Conservation (phyloP, 2,888 invertebrate genomes). For the Suillia variegata region DNA sequence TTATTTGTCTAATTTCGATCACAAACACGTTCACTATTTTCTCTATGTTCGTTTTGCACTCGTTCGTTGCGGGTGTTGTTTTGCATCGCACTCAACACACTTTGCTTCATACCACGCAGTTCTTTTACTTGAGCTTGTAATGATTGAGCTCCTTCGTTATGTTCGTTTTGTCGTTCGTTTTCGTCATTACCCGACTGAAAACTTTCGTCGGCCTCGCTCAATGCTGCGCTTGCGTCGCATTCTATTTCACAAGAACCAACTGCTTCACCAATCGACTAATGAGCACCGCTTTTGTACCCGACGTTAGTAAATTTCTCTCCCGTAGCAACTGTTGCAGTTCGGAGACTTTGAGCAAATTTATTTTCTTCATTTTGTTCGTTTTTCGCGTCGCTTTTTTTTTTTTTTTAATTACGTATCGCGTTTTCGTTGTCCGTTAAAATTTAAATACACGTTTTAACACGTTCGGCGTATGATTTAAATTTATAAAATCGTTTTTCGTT, state of each 20-base stretch:
- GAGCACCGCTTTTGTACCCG: slow-evolving; percentile 12
- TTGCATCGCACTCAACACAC: slow-evolving; percentile 2
- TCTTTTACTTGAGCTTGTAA: slow-evolving; percentile 18
- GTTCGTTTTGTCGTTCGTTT: too few relatives aligned
- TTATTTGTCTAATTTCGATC: neutral
- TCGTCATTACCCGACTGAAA: too few relatives aligned
- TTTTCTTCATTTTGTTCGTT: slow-evolving; percentile 1
- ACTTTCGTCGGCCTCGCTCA: too few relatives aligned
- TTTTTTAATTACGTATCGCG: too few relatives aligned
- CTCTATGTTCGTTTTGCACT: neutral
- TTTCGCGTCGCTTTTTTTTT: too few relatives aligned
- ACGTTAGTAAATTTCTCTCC: neutral
- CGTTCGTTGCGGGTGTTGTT: neutral
- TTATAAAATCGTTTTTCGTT: too few relatives aligned
- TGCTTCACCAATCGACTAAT: slow-evolving; percentile 4
- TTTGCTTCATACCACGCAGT: slow-evolving; percentile 7
- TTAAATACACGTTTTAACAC: too few relatives aligned
- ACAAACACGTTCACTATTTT: too few relatives aligned
- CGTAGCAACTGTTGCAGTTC: slow-evolving; percentile 8
- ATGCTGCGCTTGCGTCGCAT: too few relatives aligned
- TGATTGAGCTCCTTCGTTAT: too few relatives aligned
- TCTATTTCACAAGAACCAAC: slow-evolving; percentile 8
- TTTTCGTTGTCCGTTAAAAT: too few relatives aligned
- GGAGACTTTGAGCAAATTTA: neutral
- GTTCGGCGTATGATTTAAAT: too few relatives aligned